A percentile compares a stretch with the other conserved stretches of the same genome.
Conservation (phyloP, 64 coral and sea anemone species). For the Actinia tenebrosa region DNA sequence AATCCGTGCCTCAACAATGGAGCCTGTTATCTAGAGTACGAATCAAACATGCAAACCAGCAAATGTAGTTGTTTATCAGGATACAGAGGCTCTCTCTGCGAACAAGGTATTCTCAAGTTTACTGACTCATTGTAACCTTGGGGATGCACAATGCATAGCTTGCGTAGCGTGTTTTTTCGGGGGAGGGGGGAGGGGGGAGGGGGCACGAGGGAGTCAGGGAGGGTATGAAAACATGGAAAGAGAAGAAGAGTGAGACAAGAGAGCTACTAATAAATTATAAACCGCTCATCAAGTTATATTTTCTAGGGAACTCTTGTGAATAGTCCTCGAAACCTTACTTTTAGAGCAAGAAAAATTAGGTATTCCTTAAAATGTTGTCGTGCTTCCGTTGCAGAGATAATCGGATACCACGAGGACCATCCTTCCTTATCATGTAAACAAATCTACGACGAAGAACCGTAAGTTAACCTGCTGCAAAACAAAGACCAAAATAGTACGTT, state of each 20-base stretch:
- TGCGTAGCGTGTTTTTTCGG: too few relatives aligned
- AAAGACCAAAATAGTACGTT: too few relatives aligned
- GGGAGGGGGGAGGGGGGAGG: too few relatives aligned
- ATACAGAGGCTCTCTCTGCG: not conserved
- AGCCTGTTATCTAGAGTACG: not conserved
- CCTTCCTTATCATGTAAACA: slow-evolving; percentile 2
- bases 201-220: too few relatives aligned
- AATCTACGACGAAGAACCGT: slow-evolving; percentile 11
- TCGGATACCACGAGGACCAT: not conserved
- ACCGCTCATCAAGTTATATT: too few relatives aligned
- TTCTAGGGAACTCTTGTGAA: too few relatives aligned
- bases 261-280: too few relatives aligned
- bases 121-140: too few relatives aligned
- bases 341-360: too few relatives aligned
- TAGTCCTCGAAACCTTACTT: not conserved
- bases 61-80: not conserved
- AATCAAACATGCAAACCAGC: not conserved
- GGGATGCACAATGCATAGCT: too few relatives aligned
- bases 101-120: not conserved
- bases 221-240: too few relatives aligned
- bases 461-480: not conserved
- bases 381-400: not conserved
- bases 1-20: slow-evolving; percentile 4
- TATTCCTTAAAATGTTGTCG: too few relatives aligned
- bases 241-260: not conserved